These are phyloP conservation scores for Eucera pruinosa DNA, from an alignment of 2,888 invertebrate genomes.

Conservation along the genomic window DNA sequence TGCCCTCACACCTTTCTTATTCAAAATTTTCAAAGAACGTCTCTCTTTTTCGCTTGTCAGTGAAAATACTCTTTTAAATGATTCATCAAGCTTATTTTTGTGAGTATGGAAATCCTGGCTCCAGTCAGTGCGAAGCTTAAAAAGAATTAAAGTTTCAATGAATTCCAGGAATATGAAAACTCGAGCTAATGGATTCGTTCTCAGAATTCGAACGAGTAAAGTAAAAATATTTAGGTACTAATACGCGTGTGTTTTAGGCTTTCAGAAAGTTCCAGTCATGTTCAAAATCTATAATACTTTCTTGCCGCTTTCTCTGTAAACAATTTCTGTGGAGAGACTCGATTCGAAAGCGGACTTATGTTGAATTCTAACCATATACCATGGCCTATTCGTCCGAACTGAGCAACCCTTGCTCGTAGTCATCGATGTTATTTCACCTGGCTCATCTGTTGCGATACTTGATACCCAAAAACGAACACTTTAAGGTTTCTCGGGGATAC, in stretches of 20 bases:
- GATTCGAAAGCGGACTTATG: conserved; percentile 37
- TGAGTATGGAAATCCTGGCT: not conserved
- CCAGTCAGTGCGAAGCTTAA: not conserved
- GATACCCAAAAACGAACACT: conserved; percentile 16
- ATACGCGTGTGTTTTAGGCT: not conserved
- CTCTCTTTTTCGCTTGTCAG: no score
- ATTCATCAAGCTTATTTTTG: not conserved
- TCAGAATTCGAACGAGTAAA: not conserved
- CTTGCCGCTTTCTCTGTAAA: conserved; percentile 45
- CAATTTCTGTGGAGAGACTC: conserved; percentile 27
- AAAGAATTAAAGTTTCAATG: no score
- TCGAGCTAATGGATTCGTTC: not conserved
- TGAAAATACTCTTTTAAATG: no score
- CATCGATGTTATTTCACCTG: conserved; percentile 19
- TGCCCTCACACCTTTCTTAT: no score
- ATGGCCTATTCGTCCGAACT: not conserved
- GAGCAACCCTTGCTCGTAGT: not conserved
- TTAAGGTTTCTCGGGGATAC: conserved; percentile 8
- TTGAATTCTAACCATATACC: conserved; percentile 2
- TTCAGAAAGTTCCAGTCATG: conserved; percentile 7
- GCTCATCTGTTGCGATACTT: conserved; percentile 12
- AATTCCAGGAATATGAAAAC: no score
- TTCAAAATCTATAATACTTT: conserved; percentile 42
- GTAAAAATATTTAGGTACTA: not conserved
- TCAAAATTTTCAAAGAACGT: no score